A percentile compares a stretch with the other conserved stretches of the same genome.
phyloP scores from a whole-genome alignment of 2,113 vertebrate species.

The Tetraodon nigroviridis region DNA sequence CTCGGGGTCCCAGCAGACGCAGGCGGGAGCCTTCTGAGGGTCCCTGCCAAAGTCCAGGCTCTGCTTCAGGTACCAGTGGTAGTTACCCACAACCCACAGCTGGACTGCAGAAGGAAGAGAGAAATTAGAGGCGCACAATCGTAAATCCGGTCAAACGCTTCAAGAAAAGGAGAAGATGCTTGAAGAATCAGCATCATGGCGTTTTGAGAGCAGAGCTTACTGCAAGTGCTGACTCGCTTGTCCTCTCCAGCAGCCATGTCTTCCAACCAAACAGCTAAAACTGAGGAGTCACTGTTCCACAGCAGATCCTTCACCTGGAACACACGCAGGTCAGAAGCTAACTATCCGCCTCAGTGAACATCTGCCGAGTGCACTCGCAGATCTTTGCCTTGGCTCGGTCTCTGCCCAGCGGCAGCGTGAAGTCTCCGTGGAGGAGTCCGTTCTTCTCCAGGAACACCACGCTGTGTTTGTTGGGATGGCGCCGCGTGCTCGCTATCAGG shows the following conservation, averaged over 20 bases:
- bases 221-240: conserved; percentile 61
- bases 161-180: too few species aligned
- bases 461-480: conserved; percentile 87
- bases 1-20: conserved; percentile 84
- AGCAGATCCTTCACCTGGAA: conserved; percentile 86
- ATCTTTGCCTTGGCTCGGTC: conserved; percentile 80
- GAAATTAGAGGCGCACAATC: not conserved
- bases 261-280: conserved; percentile 89
- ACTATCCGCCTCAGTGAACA: not conserved
- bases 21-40: conserved; percentile 71
- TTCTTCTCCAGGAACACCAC: conserved; percentile 97
- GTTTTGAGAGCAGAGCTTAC: conserved; percentile 79
- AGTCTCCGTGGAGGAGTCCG: conserved; percentile 93
- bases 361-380: not conserved
- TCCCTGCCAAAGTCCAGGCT: conserved; percentile 80
- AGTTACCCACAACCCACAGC: conserved; percentile 90
- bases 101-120: conserved; percentile 76
- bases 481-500: conserved; percentile 85
- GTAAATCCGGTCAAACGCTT: too few species aligned
- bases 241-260: conserved; percentile 70
- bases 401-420: conserved; percentile 83
- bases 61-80: conserved; percentile 98
- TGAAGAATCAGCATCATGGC: too few species aligned
- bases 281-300: conserved; percentile 91
- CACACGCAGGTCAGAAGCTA: not conserved